phyloP scores from a whole-genome alignment of 2,888 invertebrate species.

The Stegana nigrithorax region DNA sequence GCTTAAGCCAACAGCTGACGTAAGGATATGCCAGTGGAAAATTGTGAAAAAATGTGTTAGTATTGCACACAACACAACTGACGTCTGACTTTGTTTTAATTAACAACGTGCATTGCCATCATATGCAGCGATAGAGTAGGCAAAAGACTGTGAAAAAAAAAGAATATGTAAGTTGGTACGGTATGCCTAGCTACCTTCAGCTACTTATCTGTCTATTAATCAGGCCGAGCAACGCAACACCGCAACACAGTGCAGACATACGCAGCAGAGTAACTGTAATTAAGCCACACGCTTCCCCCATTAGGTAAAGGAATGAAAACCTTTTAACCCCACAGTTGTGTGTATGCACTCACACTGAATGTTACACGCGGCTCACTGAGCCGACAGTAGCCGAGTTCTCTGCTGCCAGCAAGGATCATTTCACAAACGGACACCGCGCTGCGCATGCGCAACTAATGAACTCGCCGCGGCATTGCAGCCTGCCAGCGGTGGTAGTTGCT shows the following conservation, averaged over 20 bases:
- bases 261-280: neutral
- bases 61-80: neutral
- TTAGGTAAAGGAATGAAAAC: no score
- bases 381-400: no score
- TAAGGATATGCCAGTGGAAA: neutral
- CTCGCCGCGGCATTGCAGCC: neutral
- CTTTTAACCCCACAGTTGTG: slow-evolving; percentile 10
- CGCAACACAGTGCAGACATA: neutral
- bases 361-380: no score
- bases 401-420: neutral
- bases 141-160: no score
- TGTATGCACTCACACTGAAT: neutral
- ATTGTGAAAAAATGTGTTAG: neutral
- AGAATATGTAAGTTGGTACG: neutral
- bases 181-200: neutral
- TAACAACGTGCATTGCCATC: neutral
- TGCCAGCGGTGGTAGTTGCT: neutral
- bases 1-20: slow-evolving; percentile 14
- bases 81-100: slow-evolving; percentile 12
- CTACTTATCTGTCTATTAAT: slow-evolving; percentile 15
- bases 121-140: neutral
- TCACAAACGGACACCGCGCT: slow-evolving; percentile 17
- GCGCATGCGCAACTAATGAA: slow-evolving; percentile 58
- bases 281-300: neutral
- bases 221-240: neutral